phyloP scores from a whole-genome alignment of 2,797 vertebrate genomes.

The Chelmon rostratus region DNA sequence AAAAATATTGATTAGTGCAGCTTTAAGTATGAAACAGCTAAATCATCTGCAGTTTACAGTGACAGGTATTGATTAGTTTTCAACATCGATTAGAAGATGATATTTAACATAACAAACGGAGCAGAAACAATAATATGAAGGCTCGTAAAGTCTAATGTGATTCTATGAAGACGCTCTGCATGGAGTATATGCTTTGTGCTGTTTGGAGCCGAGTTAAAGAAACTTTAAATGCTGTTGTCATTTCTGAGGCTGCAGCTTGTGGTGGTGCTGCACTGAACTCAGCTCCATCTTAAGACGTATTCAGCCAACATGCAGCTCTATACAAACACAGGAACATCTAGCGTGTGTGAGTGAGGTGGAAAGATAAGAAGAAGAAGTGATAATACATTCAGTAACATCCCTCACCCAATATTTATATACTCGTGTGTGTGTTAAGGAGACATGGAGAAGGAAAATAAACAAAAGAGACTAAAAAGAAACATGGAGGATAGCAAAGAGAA shows the following conservation, averaged over 20 bases:
- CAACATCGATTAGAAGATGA: neutral
- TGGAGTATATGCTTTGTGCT: neutral
- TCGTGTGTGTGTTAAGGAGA: neutral
- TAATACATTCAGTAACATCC: neutral
- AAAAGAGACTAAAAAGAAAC: neutral
- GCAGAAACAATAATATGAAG: neutral
- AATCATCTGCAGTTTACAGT: neutral
- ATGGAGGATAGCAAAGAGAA: too few species aligned
- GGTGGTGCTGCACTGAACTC: constrained; percentile 2
- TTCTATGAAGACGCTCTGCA: neutral
- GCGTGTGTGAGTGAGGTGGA: neutral
- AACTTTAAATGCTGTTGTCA: neutral
- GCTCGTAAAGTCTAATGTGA: too few species aligned
- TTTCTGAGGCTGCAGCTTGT: too few species aligned
- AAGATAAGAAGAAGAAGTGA: neutral
- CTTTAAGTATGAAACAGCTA: neutral
- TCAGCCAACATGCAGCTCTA: neutral
- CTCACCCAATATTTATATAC: neutral
- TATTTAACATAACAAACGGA: neutral
- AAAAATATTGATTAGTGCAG: too few species aligned
- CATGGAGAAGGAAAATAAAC: neutral
- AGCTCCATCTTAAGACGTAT: neutral
- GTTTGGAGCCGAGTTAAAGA: neutral
- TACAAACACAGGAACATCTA: neutral
- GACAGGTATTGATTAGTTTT: neutral